These are phyloP conservation scores for Archegozetes longisetosus DNA, from an alignment of 1,140 invertebrate genomes.

Conservation along the genomic window DNA sequence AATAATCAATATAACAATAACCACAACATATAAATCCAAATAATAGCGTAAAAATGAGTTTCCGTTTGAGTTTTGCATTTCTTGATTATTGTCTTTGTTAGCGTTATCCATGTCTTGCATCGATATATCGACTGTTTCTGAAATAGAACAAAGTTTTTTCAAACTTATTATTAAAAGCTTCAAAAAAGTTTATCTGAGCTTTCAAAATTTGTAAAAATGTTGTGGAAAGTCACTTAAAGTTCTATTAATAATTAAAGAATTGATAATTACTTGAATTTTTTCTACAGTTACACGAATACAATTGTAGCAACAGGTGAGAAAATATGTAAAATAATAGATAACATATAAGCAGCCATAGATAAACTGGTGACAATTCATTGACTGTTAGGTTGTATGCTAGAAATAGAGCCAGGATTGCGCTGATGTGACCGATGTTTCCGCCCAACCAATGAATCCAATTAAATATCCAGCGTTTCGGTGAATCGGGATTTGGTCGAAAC, in stretches of 20 bases:
- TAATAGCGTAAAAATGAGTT: constrained; percentile 7
- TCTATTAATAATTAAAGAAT: constrained; percentile 1
- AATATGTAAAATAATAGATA: constrained; percentile 12
- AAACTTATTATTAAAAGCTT: background rate
- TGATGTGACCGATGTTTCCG: constrained; percentile 68
- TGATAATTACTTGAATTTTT: constrained; percentile 4
- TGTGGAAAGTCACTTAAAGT: background rate
- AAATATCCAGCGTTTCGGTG: constrained; percentile 60
- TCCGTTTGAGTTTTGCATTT: background rate
- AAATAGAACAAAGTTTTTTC: background rate
- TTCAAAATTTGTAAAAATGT: background rate
- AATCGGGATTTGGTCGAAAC: constrained; percentile 66
- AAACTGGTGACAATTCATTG: constrained; percentile 67
- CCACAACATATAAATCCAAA: constrained; percentile 1
- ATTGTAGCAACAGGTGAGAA: background rate
- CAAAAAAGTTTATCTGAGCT: background rate
- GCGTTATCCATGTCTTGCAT: background rate
- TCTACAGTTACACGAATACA: constrained; percentile 11
- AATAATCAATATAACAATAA: constrained; percentile 4
- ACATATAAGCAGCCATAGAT: constrained; percentile 60
- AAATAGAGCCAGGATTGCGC: constrained; percentile 79
- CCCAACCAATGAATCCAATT: constrained; percentile 89
- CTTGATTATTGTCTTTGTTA: background rate
- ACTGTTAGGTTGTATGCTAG: constrained; percentile 64
- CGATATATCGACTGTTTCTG: constrained; percentile 8